Evolutionary conservation across 2,113 vertebrate genomes (phyloP), one percentile per base, ranked within the genome.

Genomic region (Connochaetes taurinus): DNA sequence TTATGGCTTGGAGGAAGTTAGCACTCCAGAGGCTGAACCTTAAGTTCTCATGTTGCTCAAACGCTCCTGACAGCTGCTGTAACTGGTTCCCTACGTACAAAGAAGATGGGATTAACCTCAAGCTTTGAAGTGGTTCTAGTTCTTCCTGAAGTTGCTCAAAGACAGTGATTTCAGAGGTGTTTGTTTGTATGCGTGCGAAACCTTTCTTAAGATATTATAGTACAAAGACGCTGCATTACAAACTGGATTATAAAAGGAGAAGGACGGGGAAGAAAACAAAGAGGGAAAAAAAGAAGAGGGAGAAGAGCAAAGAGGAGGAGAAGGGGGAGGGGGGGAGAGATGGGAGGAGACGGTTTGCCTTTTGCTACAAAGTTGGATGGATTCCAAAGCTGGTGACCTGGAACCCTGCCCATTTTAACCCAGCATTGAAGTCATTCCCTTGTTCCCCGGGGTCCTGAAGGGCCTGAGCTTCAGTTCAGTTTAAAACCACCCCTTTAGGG

Each of bases 301-400:
- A 7, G n/a, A 13, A 23, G 9, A 40, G 1, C 2, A 4, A 47
- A 33, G 47, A 36, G 43, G 8, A 29, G 29, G 1, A n/a, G 6
- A 78, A 47, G 45, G 71, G 91, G 57, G 31, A 60, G 87, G 43
- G 0, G 3, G 2, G 25, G 9, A 2, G 19, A 16, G 17, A 10
- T 2, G 85, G 57, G 0, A 16, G 3, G 57, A 8, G 31, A 7
- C 6, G 0, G 0, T 17, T 5, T 31, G 40, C 15, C 17, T 88
- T 57, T 55, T 3, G 27, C 40, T 29, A 1, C 21, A 13, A 7
- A 8, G 4, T 8, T 19, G 25, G 31, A 19, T 11, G 14, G 6
- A 19, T 43, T 7, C 64, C 6, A 19, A 7, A 58, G 9, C n/a
- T 7, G 7, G 9, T 1, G 21, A 29, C 76, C 25, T 7, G 16